Evolutionary conservation across 2,113 vertebrate species (phyloP).

Genomic region (Cheilinus undulatus): DNA sequence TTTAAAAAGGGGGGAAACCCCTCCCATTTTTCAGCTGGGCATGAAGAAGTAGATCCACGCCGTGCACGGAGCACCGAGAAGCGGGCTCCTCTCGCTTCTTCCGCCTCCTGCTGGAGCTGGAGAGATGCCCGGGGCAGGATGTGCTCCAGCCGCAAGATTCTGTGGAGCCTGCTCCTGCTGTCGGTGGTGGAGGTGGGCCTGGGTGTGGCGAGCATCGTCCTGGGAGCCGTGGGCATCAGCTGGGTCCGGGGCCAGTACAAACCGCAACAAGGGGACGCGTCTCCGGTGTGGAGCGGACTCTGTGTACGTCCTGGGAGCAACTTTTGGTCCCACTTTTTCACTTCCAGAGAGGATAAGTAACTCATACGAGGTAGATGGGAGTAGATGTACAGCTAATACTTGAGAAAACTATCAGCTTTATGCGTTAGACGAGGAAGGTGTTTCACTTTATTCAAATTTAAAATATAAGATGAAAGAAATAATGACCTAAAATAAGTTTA

Average conservation of each 20-base stretch:
- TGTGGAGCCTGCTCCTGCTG: constrained; percentile 96
- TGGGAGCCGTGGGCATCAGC: constrained; percentile 96
- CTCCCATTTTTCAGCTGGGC: not conserved
- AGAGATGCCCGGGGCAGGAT: constrained; percentile 93
- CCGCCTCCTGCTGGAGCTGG: constrained; percentile 84
- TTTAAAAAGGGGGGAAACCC: not conserved
- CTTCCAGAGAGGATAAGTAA: constrained; percentile 19
- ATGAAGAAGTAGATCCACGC: constrained; percentile 32
- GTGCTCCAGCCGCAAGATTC: constrained; percentile 98
- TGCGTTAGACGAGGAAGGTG: too few species aligned
- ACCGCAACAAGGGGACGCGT: constrained; percentile 96
- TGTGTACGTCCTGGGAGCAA: constrained; percentile 93
- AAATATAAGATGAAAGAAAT: too few species aligned
- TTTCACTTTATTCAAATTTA: too few species aligned
- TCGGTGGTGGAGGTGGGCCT: constrained; percentile 98
- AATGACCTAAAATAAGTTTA: too few species aligned
- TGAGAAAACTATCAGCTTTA: too few species aligned
- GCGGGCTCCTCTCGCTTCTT: constrained; percentile 52
- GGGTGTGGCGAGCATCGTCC: constrained; percentile 96
- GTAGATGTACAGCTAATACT: too few species aligned
- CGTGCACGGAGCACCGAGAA: constrained; percentile 28
- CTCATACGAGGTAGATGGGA: too few species aligned
- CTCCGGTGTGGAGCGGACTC: constrained; percentile 99
- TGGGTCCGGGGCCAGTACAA: constrained; percentile 88
- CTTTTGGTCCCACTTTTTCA: constrained; percentile 18